Conservation (phyloP, 1,140 invertebrate species). For the Lucilia cuprina region DNA sequence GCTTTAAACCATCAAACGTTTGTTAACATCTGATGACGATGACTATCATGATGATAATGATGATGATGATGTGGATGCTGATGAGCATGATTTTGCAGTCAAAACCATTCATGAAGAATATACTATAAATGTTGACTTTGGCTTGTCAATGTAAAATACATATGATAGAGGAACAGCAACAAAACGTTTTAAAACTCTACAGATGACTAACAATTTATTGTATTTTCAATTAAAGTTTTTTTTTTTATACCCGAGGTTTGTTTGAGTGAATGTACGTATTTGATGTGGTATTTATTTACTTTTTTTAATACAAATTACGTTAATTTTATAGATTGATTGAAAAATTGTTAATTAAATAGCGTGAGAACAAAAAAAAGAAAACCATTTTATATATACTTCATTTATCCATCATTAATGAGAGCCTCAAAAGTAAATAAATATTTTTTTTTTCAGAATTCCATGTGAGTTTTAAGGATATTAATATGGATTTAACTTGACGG, state of each 20-base stretch:
- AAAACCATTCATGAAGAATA: not conserved
- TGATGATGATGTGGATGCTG: not conserved
- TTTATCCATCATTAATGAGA: not conserved
- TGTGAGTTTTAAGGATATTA: too few species aligned
- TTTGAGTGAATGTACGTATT: not conserved
- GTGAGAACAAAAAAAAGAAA: too few species aligned
- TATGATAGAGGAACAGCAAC: not conserved
- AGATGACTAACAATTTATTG: not conserved
- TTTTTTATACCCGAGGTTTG: not conserved
- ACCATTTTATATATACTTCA: too few species aligned
- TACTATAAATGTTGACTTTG: not conserved
- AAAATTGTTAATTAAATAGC: not conserved
- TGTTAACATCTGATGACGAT: not conserved
- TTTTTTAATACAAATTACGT: not conserved
- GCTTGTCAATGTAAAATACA: not conserved
- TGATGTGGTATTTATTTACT: not conserved
- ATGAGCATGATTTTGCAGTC: not conserved
- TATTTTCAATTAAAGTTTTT: not conserved
- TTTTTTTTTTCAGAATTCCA: too few species aligned
- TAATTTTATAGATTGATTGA: not conserved
- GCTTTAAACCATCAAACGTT: conserved; percentile 11
- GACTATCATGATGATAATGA: not conserved
- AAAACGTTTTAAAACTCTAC: not conserved
- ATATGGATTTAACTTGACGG: too few species aligned
- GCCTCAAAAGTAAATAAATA: not conserved